These are phyloP conservation scores for Athene cunicularia DNA, from an alignment of 2,113 vertebrate species.

Conservation along the genomic window DNA sequence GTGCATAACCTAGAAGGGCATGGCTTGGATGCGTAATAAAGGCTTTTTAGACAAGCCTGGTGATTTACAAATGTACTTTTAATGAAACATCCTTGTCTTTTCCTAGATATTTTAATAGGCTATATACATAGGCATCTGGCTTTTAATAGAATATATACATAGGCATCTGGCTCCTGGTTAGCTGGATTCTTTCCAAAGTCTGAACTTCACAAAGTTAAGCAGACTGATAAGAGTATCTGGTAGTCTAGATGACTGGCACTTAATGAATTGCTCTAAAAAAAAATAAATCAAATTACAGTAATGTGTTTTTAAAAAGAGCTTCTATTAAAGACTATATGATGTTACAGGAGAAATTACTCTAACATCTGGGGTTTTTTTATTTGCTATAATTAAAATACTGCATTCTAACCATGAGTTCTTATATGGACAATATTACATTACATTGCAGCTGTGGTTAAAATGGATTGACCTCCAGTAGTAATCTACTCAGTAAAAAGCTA, in stretches of 20 bases:
- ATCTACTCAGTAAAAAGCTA: not conserved
- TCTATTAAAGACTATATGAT: constrained; percentile 15
- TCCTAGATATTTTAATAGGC: constrained; percentile 26
- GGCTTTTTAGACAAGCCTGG: not conserved
- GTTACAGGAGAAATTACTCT: constrained; percentile 29
- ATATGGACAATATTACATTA: not conserved
- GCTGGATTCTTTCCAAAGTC: constrained; percentile 47
- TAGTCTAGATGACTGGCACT: constrained; percentile 28
- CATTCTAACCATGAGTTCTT: constrained; percentile 6
- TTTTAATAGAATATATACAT: constrained; percentile 19
- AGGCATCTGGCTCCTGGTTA: constrained; percentile 46
- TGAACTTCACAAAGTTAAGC: constrained; percentile 13
- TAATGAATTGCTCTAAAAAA: constrained; percentile 48
- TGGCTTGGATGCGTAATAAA: not conserved
- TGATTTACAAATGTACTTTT: constrained; percentile 29
- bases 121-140: constrained; percentile 38
- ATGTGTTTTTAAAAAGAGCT: constrained; percentile 41
- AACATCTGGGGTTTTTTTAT: constrained; percentile 41
- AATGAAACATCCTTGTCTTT: constrained; percentile 56
- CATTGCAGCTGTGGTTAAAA: constrained; percentile 43
- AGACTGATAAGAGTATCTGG: constrained; percentile 29
- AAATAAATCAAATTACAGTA: constrained; percentile 44
- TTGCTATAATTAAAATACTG: constrained; percentile 53
- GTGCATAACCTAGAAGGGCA: not conserved
- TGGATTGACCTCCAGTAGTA: not conserved